Percentiles rank a stretch among this genome's conserved stretches.
Evolutionary conservation across 1,140 invertebrate species (phyloP).

Genomic region (Saccostrea glomerata): DNA sequence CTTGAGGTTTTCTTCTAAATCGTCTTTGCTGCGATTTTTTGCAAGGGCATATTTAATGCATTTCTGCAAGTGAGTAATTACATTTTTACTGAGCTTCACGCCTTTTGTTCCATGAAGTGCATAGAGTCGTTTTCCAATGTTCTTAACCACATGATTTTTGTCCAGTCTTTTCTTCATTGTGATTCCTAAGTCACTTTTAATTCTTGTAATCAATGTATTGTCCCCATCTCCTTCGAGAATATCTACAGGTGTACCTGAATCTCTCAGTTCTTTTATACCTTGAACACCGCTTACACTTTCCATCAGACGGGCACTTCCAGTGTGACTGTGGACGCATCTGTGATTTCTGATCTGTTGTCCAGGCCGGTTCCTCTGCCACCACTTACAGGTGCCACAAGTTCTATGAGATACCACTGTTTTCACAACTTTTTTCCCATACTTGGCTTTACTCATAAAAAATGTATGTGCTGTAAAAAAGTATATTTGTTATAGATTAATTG

Average conservation of each 20-base stretch:
- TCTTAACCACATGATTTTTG: slow-evolving; percentile 26
- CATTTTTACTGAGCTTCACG: slow-evolving; percentile 48
- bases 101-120: not conserved
- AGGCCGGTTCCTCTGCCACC: slow-evolving; percentile 43
- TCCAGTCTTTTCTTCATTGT: slow-evolving; percentile 23
- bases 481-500: not conserved
- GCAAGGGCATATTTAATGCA: slow-evolving; percentile 41
- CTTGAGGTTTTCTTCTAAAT: slow-evolving; percentile 42
- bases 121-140: slow-evolving; percentile 23
- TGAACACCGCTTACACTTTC: slow-evolving; percentile 19
- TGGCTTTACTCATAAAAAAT: slow-evolving; percentile 50
- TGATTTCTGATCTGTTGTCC: slow-evolving; percentile 11
- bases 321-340: slow-evolving; percentile 33
- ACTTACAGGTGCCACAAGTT: slow-evolving; percentile 23
- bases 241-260: slow-evolving; percentile 17
- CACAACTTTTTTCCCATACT: slow-evolving; percentile 42
- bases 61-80: slow-evolving; percentile 51
- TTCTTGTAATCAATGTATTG: slow-evolving; percentile 16
- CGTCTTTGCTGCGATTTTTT: slow-evolving; percentile 30
- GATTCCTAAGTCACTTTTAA: not conserved
- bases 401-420: slow-evolving; percentile 14
- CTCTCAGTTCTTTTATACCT: slow-evolving; percentile 26
- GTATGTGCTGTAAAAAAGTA: slow-evolving; percentile 47
- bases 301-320: slow-evolving; percentile 24
- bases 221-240: slow-evolving; percentile 30